A percentile compares a stretch with the other conserved stretches of the same genome.
phyloP scores from a whole-genome alignment of 2,888 invertebrate species.

The Coecobrya sp. region DNA sequence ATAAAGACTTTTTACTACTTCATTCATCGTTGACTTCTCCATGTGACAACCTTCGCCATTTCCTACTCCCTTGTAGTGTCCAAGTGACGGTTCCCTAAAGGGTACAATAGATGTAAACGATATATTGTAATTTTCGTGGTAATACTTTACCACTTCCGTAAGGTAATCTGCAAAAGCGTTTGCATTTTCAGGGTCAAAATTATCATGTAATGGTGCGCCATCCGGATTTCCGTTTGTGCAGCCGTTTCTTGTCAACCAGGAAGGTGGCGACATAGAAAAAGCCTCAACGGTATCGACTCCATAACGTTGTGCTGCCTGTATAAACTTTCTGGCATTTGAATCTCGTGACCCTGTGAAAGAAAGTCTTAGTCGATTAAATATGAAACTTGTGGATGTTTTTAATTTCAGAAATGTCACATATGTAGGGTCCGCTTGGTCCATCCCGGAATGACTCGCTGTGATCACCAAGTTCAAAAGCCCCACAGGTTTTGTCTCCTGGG shows the following conservation, averaged over 20 bases:
- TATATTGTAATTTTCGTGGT: slow-evolving; percentile 71
- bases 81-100: slow-evolving; percentile 83
- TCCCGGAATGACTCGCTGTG: too few species aligned
- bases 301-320: slow-evolving; percentile 76
- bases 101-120: slow-evolving; percentile 82
- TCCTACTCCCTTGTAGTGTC: too few species aligned
- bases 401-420: too few species aligned
- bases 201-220: slow-evolving; percentile 80
- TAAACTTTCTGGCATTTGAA: slow-evolving; percentile 79
- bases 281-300: slow-evolving; percentile 85
- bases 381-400: too few species aligned
- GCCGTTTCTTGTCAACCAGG: slow-evolving; percentile 85
- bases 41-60: slow-evolving; percentile 84
- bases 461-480: too few species aligned
- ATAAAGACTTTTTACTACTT: slow-evolving; percentile 74
- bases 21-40: slow-evolving; percentile 80
- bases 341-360: slow-evolving; percentile 82
- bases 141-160: slow-evolving; percentile 83
- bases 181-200: slow-evolving; percentile 82
- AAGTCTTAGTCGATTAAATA: too few species aligned
- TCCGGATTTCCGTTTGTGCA: slow-evolving; percentile 83
- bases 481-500: too few species aligned
- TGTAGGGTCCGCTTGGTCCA: too few species aligned
- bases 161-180: slow-evolving; percentile 82
- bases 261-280: slow-evolving; percentile 85